A percentile compares a stretch with the other conserved stretches of the same genome.
Conservation (phyloP, 2,888 invertebrate genomes). For the Tethea ocularis region DNA sequence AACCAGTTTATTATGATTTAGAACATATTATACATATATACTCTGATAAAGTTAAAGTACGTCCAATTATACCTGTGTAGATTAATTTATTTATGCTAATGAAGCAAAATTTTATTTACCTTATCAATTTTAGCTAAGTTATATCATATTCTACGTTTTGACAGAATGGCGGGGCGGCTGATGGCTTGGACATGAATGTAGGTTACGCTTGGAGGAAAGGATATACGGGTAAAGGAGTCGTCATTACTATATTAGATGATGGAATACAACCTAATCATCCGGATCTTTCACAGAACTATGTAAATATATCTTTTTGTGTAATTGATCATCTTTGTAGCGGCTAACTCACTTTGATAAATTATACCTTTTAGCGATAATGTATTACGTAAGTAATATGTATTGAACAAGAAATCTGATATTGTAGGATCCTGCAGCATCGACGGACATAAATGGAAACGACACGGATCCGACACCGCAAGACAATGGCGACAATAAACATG, state of each 20-base stretch:
- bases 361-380: constrained; percentile 5
- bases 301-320: constrained; percentile 76
- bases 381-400: constrained; percentile 10
- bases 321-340: constrained; percentile 7
- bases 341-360: background rate
- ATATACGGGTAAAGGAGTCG: constrained; percentile 97
- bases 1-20: constrained; percentile 2
- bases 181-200: constrained; percentile 98
- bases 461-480: constrained; percentile 99
- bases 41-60: background rate
- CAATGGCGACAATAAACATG: constrained; percentile 99
- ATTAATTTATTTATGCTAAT: background rate
- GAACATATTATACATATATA: background rate
- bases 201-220: constrained; percentile 97
- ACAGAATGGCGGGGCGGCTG: constrained; percentile 96
- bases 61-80: background rate
- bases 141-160: constrained; percentile 29
- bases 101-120: background rate
- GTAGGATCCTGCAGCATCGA: constrained; percentile 96
- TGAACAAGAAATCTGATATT: constrained; percentile 40
- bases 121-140: background rate
- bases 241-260: constrained; percentile 98
- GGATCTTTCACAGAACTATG: constrained; percentile 95
- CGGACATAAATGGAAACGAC: constrained; percentile 98
- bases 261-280: constrained; percentile 98